These are phyloP conservation scores for Strongylocentrotus purpuratus DNA, from an alignment of 35 echinoderm and acorn worm species.

Conservation along the genomic window DNA sequence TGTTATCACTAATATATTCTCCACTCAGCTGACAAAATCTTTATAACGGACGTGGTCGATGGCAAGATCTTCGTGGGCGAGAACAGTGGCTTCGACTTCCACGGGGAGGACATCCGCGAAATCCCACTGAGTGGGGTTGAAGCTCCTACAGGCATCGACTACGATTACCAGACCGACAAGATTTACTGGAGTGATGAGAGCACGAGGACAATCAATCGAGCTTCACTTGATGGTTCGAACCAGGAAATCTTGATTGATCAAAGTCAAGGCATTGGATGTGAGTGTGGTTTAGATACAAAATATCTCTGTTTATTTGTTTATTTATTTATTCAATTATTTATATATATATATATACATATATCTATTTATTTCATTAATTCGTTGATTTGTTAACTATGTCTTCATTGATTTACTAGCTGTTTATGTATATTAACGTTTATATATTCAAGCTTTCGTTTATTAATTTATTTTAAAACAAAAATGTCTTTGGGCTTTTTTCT, in stretches of 20 bases:
- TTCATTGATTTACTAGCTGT: no score
- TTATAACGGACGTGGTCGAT: background rate
- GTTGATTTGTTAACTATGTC: no score
- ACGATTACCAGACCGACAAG: background rate
- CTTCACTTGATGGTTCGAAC: background rate
- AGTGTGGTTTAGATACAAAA: background rate
- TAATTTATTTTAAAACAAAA: no score
- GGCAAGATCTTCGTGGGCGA: background rate
- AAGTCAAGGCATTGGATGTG: background rate
- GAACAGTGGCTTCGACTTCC: background rate
- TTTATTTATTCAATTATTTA: no score
- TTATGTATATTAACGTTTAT: no score
- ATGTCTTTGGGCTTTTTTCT: no score
- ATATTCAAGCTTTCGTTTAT: no score
- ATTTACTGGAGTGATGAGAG: background rate
- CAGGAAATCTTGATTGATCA: background rate
- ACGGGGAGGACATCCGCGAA: background rate
- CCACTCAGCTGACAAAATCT: background rate
- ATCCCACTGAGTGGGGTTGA: background rate
- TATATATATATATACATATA: no score
- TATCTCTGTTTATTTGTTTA: no score
- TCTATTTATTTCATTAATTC: no score
- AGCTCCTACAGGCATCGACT: background rate
- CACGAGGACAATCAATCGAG: background rate
- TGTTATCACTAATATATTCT: background rate